Percentiles rank a stretch among this genome's conserved stretches.
Conservation (phyloP, 2,797 vertebrate species). For the Aratinga solstitialis region DNA sequence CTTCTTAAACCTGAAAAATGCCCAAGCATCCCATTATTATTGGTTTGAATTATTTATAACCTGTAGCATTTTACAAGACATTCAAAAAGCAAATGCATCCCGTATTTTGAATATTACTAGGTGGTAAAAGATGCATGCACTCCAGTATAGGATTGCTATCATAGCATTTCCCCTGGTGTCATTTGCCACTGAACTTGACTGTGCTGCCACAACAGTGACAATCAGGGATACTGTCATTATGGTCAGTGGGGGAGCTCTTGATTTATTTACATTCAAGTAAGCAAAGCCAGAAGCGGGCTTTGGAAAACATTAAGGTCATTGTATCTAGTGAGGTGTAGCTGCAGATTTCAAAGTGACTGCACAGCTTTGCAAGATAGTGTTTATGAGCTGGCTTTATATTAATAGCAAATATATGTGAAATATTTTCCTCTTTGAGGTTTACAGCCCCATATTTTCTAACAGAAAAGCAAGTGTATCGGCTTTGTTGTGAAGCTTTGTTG, state of each 20-base stretch:
- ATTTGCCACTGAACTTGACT: background rate
- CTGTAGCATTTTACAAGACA: slow-evolving; percentile 27
- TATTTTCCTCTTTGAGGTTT: slow-evolving; percentile 15
- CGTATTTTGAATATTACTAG: slow-evolving; percentile 41
- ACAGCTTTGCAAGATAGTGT: background rate
- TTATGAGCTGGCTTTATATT: slow-evolving; percentile 13
- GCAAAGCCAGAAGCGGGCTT: slow-evolving; percentile 28
- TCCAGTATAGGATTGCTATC: slow-evolving; percentile 11
- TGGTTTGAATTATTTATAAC: slow-evolving; percentile 53
- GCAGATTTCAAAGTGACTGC: slow-evolving; percentile 29
- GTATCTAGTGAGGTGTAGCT: background rate
- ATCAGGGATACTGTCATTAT: slow-evolving; percentile 30
- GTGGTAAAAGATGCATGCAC: background rate
- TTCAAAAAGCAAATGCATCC: slow-evolving; percentile 39
- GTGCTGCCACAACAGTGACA: slow-evolving; percentile 20
- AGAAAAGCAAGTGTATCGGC: background rate
- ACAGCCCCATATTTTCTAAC: background rate
- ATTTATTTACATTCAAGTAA: slow-evolving; percentile 42
- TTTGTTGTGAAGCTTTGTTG: background rate
- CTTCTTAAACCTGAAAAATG: slow-evolving; percentile 8
- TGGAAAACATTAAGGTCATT: slow-evolving; percentile 26
- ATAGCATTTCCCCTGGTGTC: background rate
- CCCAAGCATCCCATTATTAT: slow-evolving; percentile 10
- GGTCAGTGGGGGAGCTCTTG: slow-evolving; percentile 28
- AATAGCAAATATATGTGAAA: slow-evolving; percentile 13